A percentile compares a stretch with the other conserved stretches of the same genome.
Evolutionary conservation across 2,113 vertebrate species (phyloP).

Genomic region (Lates calcarifer): DNA sequence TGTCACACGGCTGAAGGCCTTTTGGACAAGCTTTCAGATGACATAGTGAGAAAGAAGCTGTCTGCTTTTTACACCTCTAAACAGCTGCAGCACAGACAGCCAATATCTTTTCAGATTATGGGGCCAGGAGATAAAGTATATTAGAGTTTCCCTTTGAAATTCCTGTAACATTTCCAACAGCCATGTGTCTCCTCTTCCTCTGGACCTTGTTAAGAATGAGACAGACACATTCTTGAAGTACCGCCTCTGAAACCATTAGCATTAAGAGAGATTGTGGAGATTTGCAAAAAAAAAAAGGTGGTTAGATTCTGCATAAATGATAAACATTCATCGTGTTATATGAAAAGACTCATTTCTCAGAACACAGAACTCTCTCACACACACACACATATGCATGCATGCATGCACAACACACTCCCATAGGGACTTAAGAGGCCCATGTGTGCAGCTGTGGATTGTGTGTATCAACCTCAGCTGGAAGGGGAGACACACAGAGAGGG

Average conservation of each 20-base stretch:
- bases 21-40: constrained; percentile 22
- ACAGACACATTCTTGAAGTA: constrained; percentile 6
- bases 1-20: constrained; percentile 38
- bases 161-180: constrained; percentile 44
- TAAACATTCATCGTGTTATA: constrained; percentile 1
- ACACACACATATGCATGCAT: constrained; percentile 19
- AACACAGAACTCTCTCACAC: constrained; percentile 17
- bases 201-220: constrained; percentile 10
- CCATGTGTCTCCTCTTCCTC: constrained; percentile 32
- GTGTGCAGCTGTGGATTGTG: constrained; percentile 76
- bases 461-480: constrained; percentile 61
- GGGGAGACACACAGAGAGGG: constrained; percentile 43
- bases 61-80: constrained; percentile 16
- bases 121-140: constrained; percentile 38
- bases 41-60: constrained; percentile 21
- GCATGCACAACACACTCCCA: constrained; percentile 32
- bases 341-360: constrained; percentile 17
- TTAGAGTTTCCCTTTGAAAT: constrained; percentile 55
- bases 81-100: constrained; percentile 74
- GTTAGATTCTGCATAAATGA: constrained; percentile 5
- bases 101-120: constrained; percentile 39
- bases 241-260: constrained; percentile 20
- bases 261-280: constrained; percentile 8
- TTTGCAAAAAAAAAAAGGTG: neutral
- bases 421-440: constrained; percentile 55